Evolutionary conservation across 2,113 vertebrate genomes (phyloP).

Genomic region (Callospermophilus lateralis): DNA sequence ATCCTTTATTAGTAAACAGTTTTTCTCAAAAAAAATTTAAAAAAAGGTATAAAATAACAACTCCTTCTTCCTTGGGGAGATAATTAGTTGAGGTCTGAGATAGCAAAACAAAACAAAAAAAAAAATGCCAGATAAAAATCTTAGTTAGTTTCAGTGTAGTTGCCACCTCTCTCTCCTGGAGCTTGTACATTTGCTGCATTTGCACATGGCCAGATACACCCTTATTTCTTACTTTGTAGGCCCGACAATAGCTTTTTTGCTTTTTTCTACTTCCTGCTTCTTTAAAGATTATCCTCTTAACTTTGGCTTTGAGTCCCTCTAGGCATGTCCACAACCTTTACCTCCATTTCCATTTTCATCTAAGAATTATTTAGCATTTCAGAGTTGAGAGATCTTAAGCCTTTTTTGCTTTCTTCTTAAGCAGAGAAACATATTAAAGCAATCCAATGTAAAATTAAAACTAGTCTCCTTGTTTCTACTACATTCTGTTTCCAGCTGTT

Average conservation of each 20-base stretch:
- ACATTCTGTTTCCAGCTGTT: not conserved
- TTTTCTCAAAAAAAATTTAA: not conserved
- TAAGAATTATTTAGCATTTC: conserved; percentile 32
- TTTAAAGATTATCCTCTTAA: not conserved
- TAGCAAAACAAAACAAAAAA: no score
- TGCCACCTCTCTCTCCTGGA: not conserved
- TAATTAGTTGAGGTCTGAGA: not conserved
- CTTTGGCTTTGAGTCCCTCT: not conserved
- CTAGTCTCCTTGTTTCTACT: not conserved
- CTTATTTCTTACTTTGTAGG: not conserved
- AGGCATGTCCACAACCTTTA: not conserved
- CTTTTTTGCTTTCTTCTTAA: conserved; percentile 6
- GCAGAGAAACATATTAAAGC: not conserved
- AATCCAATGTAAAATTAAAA: not conserved
- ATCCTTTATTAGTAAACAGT: not conserved
- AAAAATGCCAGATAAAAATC: not conserved
- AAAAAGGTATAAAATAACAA: not conserved
- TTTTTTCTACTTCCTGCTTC: not conserved
- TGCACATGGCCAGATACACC: not conserved
- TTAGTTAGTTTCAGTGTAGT: not conserved
- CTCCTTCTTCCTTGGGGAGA: not conserved
- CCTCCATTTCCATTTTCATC: not conserved
- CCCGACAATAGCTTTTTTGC: not conserved
- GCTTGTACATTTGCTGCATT: not conserved
- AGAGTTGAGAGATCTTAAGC: conserved; percentile 14